Conservation (phyloP, 2,797 vertebrate species). For the Acipenser ruthenus region DNA sequence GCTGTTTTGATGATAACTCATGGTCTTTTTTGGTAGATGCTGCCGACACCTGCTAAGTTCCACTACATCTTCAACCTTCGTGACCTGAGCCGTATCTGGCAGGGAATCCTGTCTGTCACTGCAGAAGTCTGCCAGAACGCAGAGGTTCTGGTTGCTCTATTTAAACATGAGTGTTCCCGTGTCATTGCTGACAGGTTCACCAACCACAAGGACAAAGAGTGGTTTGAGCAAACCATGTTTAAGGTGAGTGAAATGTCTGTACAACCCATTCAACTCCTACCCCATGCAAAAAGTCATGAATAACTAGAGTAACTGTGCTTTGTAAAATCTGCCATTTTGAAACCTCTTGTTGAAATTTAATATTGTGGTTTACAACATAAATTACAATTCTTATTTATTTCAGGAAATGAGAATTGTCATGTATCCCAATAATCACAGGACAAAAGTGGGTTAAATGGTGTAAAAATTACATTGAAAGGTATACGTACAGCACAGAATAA, state of each 20-base stretch:
- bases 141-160: slow-evolving; percentile 57
- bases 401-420: no score
- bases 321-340: no score
- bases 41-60: slow-evolving; percentile 76
- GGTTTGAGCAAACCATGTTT: slow-evolving; percentile 51
- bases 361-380: no score
- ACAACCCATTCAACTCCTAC: neutral
- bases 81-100: slow-evolving; percentile 76
- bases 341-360: no score
- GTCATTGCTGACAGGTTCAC: slow-evolving; percentile 71
- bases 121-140: slow-evolving; percentile 56
- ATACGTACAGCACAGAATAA: no score
- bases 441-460: no score
- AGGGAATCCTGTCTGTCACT: slow-evolving; percentile 63
- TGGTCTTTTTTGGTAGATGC: slow-evolving; percentile 49
- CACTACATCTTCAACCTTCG: slow-evolving; percentile 79
- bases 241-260: slow-evolving; percentile 40
- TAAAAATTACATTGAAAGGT: no score
- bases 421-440: no score
- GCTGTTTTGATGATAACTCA: slow-evolving; percentile 23
- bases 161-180: slow-evolving; percentile 67
- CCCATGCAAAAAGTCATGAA: neutral
- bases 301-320: neutral
- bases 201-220: slow-evolving; percentile 55
- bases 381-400: no score